Base-by-base conservation (phyloP, 2,888 invertebrate genomes). In the Ceraclea dissimilis region DNA sequence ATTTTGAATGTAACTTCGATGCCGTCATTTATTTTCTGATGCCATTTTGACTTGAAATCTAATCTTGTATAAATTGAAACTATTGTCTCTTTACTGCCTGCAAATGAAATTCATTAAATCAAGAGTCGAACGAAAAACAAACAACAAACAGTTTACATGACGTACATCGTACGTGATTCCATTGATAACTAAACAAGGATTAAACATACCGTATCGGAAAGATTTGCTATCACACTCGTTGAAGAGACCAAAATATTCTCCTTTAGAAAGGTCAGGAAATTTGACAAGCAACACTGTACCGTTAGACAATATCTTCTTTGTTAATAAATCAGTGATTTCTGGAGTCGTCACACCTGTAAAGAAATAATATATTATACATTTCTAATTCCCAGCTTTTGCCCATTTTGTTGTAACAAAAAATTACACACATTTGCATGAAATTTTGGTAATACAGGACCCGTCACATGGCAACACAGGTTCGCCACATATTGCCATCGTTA, bases 381-480 rank as follows among this genome's bases (percentile, higher is more conserved):
- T n/a, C n/a, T n/a, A n/a, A n/a, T n/a, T n/a, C n/a, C n/a, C n/a
- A n/a, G n/a, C n/a, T n/a, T n/a, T n/a, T n/a, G n/a, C n/a, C n/a
- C n/a, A n/a, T n/a, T n/a, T n/a, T n/a, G n/a, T n/a, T n/a, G n/a
- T n/a, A n/a, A n/a, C n/a, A n/a, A n/a, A 22, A 2, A 13, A 22
- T n/a, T 43, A 34, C 51, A 44, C 44, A 52, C 52, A 17, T 52
- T 47, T 47, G n/a, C 44, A 26, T 11, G 26, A 19, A 1, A 52
- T 47, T 33, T 52, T 52, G 19, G 26, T 47, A 17, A 52, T 47
- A 18, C 47, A 47, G 2, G 52, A 47, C 5, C 47, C 52, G 1
- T 13, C 18, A 20, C 13, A 52, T n/a, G 51, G 20, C 19, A 39
- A 21, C 17, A 44, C 18, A 67, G 51, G 63, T 66, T 2, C 65